These are phyloP conservation scores for Sciurus vulgaris DNA, from an alignment of 2,797 vertebrate species.

Conservation along the genomic window DNA sequence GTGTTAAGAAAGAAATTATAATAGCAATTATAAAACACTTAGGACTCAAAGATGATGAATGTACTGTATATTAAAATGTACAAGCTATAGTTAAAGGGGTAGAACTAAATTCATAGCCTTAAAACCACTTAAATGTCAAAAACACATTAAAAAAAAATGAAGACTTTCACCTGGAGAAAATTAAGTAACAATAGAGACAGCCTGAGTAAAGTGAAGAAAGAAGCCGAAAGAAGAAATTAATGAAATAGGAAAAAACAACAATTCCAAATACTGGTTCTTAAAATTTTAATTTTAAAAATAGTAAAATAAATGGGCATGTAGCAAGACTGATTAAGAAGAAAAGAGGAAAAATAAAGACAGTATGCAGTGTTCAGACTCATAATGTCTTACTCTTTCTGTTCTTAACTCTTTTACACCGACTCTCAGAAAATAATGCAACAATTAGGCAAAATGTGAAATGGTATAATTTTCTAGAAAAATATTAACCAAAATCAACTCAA, in stretches of 20 bases:
- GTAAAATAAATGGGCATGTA: constrained; percentile 19
- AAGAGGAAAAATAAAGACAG: not conserved
- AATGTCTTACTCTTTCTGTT: not conserved
- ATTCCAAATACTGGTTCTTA: constrained; percentile 33
- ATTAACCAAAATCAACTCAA: not conserved
- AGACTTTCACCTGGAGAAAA: not conserved
- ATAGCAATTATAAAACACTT: constrained; percentile 7
- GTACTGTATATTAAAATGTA: not conserved
- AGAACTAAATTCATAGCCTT: not conserved
- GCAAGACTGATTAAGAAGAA: not conserved
- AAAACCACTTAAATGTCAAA: not conserved
- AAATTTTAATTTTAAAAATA: constrained; percentile 30
- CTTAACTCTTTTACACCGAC: not conserved
- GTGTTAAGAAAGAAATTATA: not conserved
- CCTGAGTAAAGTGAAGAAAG: not conserved
- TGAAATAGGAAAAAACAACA: not conserved
- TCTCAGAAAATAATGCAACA: not conserved
- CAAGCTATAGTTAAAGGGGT: not conserved
- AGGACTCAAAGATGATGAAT: not conserved
- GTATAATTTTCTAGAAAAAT: not conserved
- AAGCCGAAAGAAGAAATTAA: constrained; percentile 15
- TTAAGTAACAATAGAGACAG: not conserved
- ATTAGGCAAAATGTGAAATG: not conserved
- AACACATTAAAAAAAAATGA: not conserved
- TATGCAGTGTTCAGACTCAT: not conserved